Evolutionary conservation across 2,888 invertebrate genomes (phyloP), one percentile per base, ranked within the genome.

Genomic region (Argyresthia goedartella): DNA sequence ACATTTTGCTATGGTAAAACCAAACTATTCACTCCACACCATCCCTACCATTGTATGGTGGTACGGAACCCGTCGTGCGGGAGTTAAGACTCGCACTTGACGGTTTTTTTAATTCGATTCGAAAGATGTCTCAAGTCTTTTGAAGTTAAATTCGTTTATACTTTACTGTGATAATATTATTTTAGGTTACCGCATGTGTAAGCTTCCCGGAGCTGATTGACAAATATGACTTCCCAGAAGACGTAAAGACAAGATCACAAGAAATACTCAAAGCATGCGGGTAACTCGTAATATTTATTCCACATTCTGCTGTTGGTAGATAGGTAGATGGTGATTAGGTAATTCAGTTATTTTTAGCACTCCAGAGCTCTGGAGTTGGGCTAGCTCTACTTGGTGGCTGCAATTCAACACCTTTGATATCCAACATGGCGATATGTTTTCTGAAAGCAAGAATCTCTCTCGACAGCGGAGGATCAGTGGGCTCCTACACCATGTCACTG

Each of bases 401-500:
- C 10, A 39, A n/a, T 11, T 11, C 10, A 9, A 1, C 10, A 3
- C 41, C n/a, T n/a, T 41, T 41, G 3, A 13, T 10, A 10, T 36
- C 36, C 8, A 36, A 7, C 10, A 36, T 8, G 10, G 36, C 36
- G 10, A 36, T 8, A 36, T n/a, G 7, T 43, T n/a, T 10, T 11
- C 8, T 1, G 11, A 7, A 1, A 1, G n/a, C n/a, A n/a, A n/a
- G n/a, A n/a, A n/a, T n/a, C n/a, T n/a, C n/a, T n/a, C n/a, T n/a
- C n/a, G n/a, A 92, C 52, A 92, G 90, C 56, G 97, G 96, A 0
- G 71, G 88, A 15, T 97, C 97, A 35, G 90, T 95, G 47, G 98
- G 99, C 11, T 91, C 99, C 0, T 98, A 98, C 88, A 93, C 95
- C 33, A 93, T 94, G 71, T 96, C 96, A 49, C 90, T 93, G 51